Base-by-base conservation (phyloP, 1,140 invertebrate genomes). In the Drosophila hydei region DNA sequence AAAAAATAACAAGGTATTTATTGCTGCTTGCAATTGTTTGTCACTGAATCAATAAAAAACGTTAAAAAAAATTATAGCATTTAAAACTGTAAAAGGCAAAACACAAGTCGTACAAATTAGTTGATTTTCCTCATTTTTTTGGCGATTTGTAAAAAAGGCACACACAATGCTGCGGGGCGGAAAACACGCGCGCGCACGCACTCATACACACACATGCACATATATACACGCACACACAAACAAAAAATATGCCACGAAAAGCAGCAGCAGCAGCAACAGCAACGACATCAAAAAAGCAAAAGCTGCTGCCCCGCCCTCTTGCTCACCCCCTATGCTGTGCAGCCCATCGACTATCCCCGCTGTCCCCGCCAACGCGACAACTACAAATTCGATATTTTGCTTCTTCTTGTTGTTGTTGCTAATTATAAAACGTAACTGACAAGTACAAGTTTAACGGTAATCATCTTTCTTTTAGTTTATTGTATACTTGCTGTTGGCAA, bases 241-340 rank as follows among this genome's bases (percentile, higher is more conserved):
- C 50, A 72, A 52, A 68, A 76, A 81, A 80, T 81, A 77, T 80
- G 78, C 78, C 78, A 80, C 77, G 77, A 80, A 80, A 80, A 79
- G 61, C 54, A 54, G 40, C 47, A 73, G 45, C 62, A 68, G 45
- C 47, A 73, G 45, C 61, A 67, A n/a, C 33, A 67, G 36, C 56
- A 62, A 51, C 62, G 65, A 55, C 40, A 55, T 50, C 30, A 47
- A 61, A 42, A 60, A 68, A 63, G 56, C 52, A 65, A 65, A 65
- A 64, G 51, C 60, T 62, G 47, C 23, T 43, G 60, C 18, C 12
- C 12, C 50, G 51, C 51, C 61, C 16, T 43, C 42, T 45, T 38
- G 23, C 42, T n/a, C 43, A 16, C 25, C 25, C 19, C 23, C 55
- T 69, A 30, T 51, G 55, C 43, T 25, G 6, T 36, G 38, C 21